Base-by-base conservation (phyloP, 1,140 invertebrate genomes). In the Meloidogyne hapla region DNA sequence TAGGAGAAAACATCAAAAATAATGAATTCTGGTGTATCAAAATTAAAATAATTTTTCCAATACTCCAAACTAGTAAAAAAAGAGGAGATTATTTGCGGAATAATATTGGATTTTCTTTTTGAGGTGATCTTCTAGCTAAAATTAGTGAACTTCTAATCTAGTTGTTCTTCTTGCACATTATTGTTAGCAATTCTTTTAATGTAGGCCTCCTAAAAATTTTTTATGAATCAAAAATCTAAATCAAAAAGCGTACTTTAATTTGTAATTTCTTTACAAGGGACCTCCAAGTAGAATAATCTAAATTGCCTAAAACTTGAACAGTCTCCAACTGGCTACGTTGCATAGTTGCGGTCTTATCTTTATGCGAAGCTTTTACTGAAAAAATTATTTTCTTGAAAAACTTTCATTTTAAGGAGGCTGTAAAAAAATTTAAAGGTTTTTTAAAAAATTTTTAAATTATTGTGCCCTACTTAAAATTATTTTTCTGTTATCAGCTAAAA, bases 241-340 rank as follows among this genome's bases (percentile, higher is more conserved):
- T n/a, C n/a, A 0, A 5, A n/a, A 56, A 6, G 1, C 4, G 0
- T 33, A 70, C 69, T n/a, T 42, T 28, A 8, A 70, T 70, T 15
- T 70, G 26, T 61, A 70, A 28, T 28, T 70, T 61, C 5, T 28
- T 25, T 8, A 70, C 40, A 26, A 70, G 45, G 2, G 45, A 28
- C 8, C 40, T 28, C 69, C 69, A 70, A n/a, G 69, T 70, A 18
- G 28, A 25, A 28, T 70, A 70, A 28, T 70, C 69, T 25, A 70
- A 45, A 26, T 28, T 56, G n/a, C 48, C 6, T 9, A 65, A 65
- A 28, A 28, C 33, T 12, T 65, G 25, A n/a, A 65, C 33, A 8
- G 25, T 28, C 23, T 28, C 64, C 12, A 28, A 18, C 8, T 65
- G 25, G 64, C 64, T n/a, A 9, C 13, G 23, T 9, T 15, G 64